These are phyloP conservation scores for Mystacides longicornis DNA, from an alignment of 2,888 invertebrate genomes.

Conservation along the genomic window DNA sequence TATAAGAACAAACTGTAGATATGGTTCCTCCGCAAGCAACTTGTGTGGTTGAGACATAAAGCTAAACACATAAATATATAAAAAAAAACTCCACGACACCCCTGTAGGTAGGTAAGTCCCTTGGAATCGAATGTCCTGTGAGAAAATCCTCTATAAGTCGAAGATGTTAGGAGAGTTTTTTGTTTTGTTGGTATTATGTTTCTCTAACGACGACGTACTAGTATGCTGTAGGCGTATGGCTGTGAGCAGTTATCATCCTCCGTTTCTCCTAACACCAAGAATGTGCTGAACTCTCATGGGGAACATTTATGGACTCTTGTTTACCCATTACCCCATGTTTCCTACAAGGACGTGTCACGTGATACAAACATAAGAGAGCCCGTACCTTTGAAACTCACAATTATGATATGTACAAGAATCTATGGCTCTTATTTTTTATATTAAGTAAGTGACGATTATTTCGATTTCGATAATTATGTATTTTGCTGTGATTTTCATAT, in stretches of 20 bases:
- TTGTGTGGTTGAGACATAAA: constrained; percentile 25
- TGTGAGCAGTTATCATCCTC: too few relatives aligned
- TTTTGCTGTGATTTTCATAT: too few relatives aligned
- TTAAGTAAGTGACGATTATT: too few relatives aligned
- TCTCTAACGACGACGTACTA: too few relatives aligned
- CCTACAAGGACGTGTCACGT: not conserved
- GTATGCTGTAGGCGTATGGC: too few relatives aligned
- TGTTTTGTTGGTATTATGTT: constrained; percentile 1
- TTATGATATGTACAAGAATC: too few relatives aligned
- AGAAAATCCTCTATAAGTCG: not conserved
- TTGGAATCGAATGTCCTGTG: constrained; percentile 26
- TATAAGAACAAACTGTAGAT: too few relatives aligned
- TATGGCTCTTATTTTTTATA: too few relatives aligned
- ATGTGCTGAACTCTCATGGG: not conserved
- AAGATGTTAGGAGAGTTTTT: not conserved
- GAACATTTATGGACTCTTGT: constrained; percentile 1
- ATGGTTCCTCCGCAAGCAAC: constrained; percentile 12
- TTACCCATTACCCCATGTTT: not conserved
- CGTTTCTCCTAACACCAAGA: too few relatives aligned
- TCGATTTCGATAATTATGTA: too few relatives aligned
- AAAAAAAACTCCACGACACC: constrained; percentile 19
- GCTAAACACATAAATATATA: constrained; percentile 27
- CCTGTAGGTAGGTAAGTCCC: constrained; percentile 23
- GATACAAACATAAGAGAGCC: not conserved
- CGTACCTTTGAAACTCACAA: too few relatives aligned